Percentiles rank a stretch among this genome's conserved stretches.
These are phyloP conservation scores for Pollenia angustigena DNA, from an alignment of 2,888 invertebrate species.

Conservation along the genomic window DNA sequence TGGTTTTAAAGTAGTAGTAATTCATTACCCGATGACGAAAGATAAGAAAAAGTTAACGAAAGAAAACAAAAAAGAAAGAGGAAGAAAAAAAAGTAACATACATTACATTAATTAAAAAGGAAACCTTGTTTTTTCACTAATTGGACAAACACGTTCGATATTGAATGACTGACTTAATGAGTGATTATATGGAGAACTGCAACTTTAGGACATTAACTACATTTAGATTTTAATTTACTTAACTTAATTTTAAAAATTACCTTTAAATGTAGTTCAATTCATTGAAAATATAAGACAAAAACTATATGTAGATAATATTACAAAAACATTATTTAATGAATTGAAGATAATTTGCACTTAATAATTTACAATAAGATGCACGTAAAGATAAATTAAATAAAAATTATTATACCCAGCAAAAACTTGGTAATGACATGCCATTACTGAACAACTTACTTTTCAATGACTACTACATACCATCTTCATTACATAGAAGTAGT, in stretches of 20 bases:
- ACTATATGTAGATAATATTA: not conserved
- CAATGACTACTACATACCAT: too few species aligned
- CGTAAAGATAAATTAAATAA: too few species aligned
- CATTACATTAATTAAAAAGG: slow-evolving; percentile 60
- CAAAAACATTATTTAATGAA: not conserved
- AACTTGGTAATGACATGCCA: too few species aligned
- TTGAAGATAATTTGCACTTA: not conserved
- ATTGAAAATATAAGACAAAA: slow-evolving; percentile 6
- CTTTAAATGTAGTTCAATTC: not conserved
- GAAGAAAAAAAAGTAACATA: slow-evolving; percentile 28
- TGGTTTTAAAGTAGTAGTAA: slow-evolving; percentile 29
- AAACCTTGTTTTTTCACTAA: slow-evolving; percentile 54
- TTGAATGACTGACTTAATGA: slow-evolving; percentile 43
- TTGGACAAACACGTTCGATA: slow-evolving; percentile 64
- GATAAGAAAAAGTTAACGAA: slow-evolving; percentile 12
- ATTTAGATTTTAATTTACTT: not conserved
- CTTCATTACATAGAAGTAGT: too few species aligned
- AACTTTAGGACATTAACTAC: not conserved
- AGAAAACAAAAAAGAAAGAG: slow-evolving; percentile 39
- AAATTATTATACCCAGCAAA: too few species aligned
- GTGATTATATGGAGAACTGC: slow-evolving; percentile 24
- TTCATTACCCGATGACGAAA: slow-evolving; percentile 38
- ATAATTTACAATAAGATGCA: not conserved
- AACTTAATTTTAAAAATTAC: not conserved
- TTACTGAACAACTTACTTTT: too few species aligned